phyloP scores from a whole-genome alignment of 2,113 vertebrate species.

The Trematomus loennbergii region DNA sequence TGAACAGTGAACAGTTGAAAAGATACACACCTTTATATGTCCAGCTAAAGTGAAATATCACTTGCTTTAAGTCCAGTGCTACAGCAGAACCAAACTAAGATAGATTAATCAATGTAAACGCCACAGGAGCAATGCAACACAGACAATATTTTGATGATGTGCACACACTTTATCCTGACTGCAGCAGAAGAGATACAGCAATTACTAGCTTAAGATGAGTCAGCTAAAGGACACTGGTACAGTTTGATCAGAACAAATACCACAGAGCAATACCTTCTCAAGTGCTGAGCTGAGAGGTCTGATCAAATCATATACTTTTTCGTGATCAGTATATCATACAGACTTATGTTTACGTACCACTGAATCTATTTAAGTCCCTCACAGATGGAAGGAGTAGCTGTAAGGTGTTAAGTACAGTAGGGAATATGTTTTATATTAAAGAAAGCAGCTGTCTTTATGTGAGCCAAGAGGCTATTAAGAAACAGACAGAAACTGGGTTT shows the following conservation, averaged over 20 bases:
- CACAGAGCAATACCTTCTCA: conserved; percentile 7
- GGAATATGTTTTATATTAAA: background rate
- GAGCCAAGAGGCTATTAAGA: conserved; percentile 13
- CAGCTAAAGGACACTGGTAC: conserved; percentile 33
- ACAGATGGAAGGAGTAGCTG: conserved; percentile 24
- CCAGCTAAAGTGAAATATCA: background rate
- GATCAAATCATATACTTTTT: conserved; percentile 7
- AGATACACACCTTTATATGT: background rate
- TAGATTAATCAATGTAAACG: conserved; percentile 7
- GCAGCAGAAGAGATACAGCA: conserved; percentile 43
- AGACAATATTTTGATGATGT: conserved; percentile 41
- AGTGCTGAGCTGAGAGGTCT: background rate
- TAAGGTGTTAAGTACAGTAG: conserved; percentile 11
- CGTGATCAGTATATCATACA: conserved; percentile 8
- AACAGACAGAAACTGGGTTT: background rate
- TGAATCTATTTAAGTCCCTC: conserved; percentile 1
- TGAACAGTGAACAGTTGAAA: no score
- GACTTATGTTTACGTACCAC: conserved; percentile 13
- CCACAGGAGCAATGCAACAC: conserved; percentile 4
- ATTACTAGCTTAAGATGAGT: conserved; percentile 48
- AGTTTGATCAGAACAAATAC: conserved; percentile 33
- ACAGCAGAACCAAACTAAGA: conserved; percentile 1
- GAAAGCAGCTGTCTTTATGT: conserved; percentile 9
- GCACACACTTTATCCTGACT: conserved; percentile 26
- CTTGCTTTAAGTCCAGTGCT: background rate